Evolutionary conservation across 2,888 invertebrate species (phyloP).

Genomic region (Hoplodrina ambigua): DNA sequence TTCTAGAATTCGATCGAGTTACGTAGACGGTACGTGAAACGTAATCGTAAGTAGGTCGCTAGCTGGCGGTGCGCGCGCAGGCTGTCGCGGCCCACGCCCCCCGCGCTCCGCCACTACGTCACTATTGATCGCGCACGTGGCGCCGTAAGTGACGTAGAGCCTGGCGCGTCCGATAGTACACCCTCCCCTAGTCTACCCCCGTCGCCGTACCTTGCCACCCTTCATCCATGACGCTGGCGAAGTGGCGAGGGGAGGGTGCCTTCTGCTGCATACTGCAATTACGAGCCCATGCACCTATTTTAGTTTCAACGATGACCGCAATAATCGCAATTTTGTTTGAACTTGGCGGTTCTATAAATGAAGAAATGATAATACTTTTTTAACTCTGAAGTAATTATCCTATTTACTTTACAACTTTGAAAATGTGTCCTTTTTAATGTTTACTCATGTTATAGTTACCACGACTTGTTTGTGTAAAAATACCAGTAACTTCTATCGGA

Average conservation of each 20-base stretch:
- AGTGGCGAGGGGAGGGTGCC: background rate
- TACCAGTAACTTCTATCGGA: constrained; percentile 37
- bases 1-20: constrained; percentile 82
- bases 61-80: constrained; percentile 83
- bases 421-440: constrained; percentile 7
- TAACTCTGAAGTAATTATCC: constrained; percentile 8
- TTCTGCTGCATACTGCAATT: constrained; percentile 71
- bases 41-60: constrained; percentile 88
- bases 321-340: constrained; percentile 30
- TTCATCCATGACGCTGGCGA: constrained; percentile 41
- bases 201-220: constrained; percentile 54
- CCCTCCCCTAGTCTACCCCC: constrained; percentile 70
- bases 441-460: constrained; percentile 7
- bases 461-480: constrained; percentile 35
- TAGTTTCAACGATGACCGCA: constrained; percentile 46
- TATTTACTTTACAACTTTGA: constrained; percentile 6
- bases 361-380: constrained; percentile 14
- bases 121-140: constrained; percentile 90
- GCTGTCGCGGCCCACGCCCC: constrained; percentile 51
- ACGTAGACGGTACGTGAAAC: constrained; percentile 88
- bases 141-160: constrained; percentile 89
- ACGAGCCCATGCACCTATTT: constrained; percentile 59
- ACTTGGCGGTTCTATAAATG: constrained; percentile 37
- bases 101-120: constrained; percentile 76
- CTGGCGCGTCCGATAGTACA: constrained; percentile 81